A percentile compares a stretch with the other conserved stretches of the same genome.
Conservation (phyloP, 1,140 invertebrate species). For the Drosophila sproati region DNA sequence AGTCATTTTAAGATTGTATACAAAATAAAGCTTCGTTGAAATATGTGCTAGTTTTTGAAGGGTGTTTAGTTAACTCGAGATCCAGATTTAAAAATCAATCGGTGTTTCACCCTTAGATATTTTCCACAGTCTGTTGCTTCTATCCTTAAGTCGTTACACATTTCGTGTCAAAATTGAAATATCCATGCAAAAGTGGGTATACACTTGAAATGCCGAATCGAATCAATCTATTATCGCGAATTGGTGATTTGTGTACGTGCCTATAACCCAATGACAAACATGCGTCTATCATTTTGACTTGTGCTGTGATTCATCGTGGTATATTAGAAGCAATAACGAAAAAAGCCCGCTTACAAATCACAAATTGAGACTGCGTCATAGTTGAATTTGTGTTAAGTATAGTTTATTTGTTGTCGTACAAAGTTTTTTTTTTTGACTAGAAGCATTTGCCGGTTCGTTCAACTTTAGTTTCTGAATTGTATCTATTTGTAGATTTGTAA, state of each 20-base stretch:
- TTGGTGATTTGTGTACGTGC: constrained; percentile 60
- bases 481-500: constrained; percentile 29
- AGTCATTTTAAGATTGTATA: too few relatives aligned
- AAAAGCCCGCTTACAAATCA: constrained; percentile 27
- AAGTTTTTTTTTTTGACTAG: constrained; percentile 10
- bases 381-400: constrained; percentile 3
- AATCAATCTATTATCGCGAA: constrained; percentile 56
- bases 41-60: too few relatives aligned
- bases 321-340: background rate
- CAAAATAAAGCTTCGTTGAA: background rate
- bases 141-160: background rate
- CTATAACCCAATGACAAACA: constrained; percentile 36
- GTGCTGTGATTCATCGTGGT: constrained; percentile 55
- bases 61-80: too few relatives aligned
- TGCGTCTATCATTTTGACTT: constrained; percentile 49
- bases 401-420: background rate
- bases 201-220: constrained; percentile 32
- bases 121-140: too few relatives aligned
- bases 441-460: constrained; percentile 53
- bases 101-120: too few relatives aligned
- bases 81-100: too few relatives aligned
- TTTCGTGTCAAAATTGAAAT: background rate
- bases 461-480: constrained; percentile 45
- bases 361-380: background rate
- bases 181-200: background rate